phyloP scores from a whole-genome alignment of 2,113 vertebrate genomes.

The Gopherus evgoodei region DNA sequence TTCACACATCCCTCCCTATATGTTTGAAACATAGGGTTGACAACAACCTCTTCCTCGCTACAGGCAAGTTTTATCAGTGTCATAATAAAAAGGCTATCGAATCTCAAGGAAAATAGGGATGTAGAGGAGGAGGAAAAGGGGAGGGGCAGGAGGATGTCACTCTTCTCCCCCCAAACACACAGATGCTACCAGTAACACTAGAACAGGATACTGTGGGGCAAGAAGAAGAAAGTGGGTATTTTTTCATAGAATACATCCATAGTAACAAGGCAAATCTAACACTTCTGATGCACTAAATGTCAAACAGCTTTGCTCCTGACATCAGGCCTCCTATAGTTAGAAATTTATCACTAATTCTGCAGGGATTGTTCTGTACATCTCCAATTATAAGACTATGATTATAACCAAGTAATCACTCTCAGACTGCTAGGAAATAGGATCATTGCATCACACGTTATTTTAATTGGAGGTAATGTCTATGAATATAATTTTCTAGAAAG shows the following conservation, averaged over 20 bases:
- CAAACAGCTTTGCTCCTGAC: neutral
- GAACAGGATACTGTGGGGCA: neutral
- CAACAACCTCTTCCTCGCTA: neutral
- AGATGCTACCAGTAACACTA: neutral
- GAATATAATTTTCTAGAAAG: neutral
- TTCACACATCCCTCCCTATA: neutral
- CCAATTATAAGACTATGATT: neutral
- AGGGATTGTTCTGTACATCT: neutral
- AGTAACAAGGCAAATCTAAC: conserved; percentile 41
- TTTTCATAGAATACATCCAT: neutral
- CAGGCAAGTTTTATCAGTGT: neutral
- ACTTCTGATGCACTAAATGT: conserved; percentile 44
- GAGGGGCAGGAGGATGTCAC: fast-evolving
- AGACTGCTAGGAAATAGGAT: neutral
- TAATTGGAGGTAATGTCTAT: neutral
- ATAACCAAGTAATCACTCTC: neutral
- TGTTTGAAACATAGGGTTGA: neutral
- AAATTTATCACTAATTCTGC: neutral
- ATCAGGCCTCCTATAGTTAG: conserved; percentile 9
- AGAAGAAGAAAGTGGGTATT: neutral
- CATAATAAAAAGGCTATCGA: neutral
- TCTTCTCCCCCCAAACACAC: neutral
- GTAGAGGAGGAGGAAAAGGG: neutral
- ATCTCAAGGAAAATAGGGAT: neutral
- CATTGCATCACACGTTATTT: neutral